Evolutionary conservation across 92 coral and sea anemone species (phyloP).

Genomic region (Phenganax marumi): DNA sequence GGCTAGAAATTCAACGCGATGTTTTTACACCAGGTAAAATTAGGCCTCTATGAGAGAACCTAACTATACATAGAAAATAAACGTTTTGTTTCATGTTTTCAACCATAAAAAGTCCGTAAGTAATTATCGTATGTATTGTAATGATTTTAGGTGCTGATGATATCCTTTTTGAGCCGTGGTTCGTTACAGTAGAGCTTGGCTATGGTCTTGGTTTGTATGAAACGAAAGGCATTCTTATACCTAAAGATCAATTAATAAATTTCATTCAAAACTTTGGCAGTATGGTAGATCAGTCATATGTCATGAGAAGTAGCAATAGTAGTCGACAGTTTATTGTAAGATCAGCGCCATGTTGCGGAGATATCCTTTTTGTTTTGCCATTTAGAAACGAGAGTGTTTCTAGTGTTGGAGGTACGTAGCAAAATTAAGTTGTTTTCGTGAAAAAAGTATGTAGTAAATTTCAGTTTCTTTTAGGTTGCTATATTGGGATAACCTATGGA

Average conservation of each 20-base stretch:
- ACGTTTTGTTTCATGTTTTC: background rate
- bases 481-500: constrained; percentile 76
- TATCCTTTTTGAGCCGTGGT: constrained; percentile 64
- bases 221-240: constrained; percentile 70
- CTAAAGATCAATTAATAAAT: constrained; percentile 66
- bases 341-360: constrained; percentile 74
- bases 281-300: constrained; percentile 24
- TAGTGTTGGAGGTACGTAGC: constrained; percentile 64
- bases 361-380: constrained; percentile 69
- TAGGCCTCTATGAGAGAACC: too few species aligned
- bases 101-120: background rate
- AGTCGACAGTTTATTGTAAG: constrained; percentile 47
- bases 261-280: constrained; percentile 72
- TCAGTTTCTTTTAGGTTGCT: constrained; percentile 64
- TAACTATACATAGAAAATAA: background rate
- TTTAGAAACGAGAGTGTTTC: constrained; percentile 48
- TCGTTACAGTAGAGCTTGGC: constrained; percentile 71
- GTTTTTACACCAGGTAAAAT: constrained; percentile 26
- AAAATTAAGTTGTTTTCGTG: background rate
- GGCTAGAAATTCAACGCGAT: constrained; percentile 20
- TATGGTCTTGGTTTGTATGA: constrained; percentile 73
- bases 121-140: too few species aligned
- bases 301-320: constrained; percentile 3
- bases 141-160: constrained; percentile 8
- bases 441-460: background rate